Evolutionary conservation across 2,888 invertebrate species (phyloP), one percentile per base, ranked within the genome.

Genomic region (Leucoptera coffeella): DNA sequence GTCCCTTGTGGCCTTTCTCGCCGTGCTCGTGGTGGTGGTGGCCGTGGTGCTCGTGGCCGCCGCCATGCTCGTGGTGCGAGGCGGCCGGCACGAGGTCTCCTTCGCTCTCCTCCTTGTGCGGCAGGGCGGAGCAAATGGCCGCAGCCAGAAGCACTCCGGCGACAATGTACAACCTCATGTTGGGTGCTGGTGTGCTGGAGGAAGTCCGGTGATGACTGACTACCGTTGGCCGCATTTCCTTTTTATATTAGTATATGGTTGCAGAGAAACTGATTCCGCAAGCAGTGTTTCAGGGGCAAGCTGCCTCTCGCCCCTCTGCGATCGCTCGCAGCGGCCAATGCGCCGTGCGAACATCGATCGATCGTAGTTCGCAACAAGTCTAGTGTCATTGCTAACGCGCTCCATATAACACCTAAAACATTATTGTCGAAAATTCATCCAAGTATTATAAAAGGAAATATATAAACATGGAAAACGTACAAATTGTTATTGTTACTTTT

Each of bases 1-100:
- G 80, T 0, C 87, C 88, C 41, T 87, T 85, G 36, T 80, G 79
- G 1, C 79, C 82, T 41, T 86, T 80, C 35, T 79, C 79, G 9
- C 83, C 85, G 43, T 86, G 79, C 12, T 78, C 74, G 36, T 78
- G 75, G 43, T 82, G 79, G 38, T 83, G 81, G 33, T 81, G 75
- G 1, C 52, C 71, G 36, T 80, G 78, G 39, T 82, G 78, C 22
- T 78, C 71, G 33, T 79, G 74, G 1, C 84, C 84, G 19, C 80
- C 81, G 13, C 80, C 82, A 34, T 74, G 67, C 38, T 59, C 60
- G 35, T 65, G 61, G 39, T 62, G 59, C 8, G 61, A 74, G 19
- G 71, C 73, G 10, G 69, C 74, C 31, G 71, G 57, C 14, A 67
- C 72, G 30, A 54, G 64, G 40, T 69, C 56, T 9, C 47, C 43